Conservation (phyloP, 2,888 invertebrate genomes). For the Epinotia demarniana region DNA sequence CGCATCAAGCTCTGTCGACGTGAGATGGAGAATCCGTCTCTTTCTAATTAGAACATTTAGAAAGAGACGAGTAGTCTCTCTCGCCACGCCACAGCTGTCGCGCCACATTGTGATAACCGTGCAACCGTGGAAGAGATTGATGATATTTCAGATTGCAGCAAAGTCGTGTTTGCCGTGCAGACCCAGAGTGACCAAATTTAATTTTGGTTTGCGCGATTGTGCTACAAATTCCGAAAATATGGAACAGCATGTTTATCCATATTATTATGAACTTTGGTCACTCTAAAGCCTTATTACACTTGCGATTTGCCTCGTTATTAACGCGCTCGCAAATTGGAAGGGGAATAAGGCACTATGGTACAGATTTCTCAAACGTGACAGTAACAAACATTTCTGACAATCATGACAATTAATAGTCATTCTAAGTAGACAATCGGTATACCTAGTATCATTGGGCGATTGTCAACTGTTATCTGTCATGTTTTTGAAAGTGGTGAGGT, state of each 20-base stretch:
- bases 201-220: not conserved
- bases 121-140: not conserved
- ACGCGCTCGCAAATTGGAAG: not conserved
- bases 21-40: too few species aligned
- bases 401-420: not conserved
- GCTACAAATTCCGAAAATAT: not conserved
- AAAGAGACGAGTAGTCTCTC: too few species aligned
- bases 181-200: not conserved
- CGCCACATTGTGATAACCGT: too few species aligned
- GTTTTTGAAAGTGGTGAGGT: not conserved
- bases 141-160: not conserved
- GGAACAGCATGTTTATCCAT: not conserved
- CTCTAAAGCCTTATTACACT: not conserved
- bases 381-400: not conserved
- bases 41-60: too few species aligned
- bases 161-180: not conserved
- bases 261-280: not conserved
- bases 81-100: too few species aligned
- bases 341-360: not conserved
- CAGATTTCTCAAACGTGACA: conserved; percentile 1
- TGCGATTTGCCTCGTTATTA: not conserved
- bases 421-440: not conserved
- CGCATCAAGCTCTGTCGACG: too few species aligned
- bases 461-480: not conserved
- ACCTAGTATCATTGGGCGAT: not conserved